Conservation (phyloP, 2,113 vertebrate species). For the Genyomyrus donnyi region DNA sequence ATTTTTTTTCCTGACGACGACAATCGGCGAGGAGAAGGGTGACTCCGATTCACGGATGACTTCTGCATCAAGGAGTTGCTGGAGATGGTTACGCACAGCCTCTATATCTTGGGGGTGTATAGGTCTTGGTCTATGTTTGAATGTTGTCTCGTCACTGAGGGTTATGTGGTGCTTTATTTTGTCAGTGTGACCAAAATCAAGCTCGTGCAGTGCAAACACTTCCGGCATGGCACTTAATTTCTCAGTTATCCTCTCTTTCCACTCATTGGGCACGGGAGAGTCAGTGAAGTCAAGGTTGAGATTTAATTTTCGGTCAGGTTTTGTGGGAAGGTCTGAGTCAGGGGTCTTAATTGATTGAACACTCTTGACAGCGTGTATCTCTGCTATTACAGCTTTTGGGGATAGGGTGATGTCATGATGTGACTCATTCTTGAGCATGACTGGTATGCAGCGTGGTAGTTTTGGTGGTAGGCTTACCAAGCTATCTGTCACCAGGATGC, state of each 20-base stretch:
- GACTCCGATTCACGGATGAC: too few species aligned
- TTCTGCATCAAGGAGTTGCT: background rate
- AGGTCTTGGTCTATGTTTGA: slow-evolving; percentile 19
- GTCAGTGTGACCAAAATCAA: slow-evolving; percentile 6
- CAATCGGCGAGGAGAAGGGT: too few species aligned
- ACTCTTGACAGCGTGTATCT: background rate
- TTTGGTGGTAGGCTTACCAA: background rate
- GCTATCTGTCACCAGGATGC: background rate
- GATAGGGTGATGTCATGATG: slow-evolving; percentile 3
- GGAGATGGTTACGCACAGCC: slow-evolving; percentile 8
- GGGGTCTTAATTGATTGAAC: background rate
- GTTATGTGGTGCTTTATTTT: slow-evolving; percentile 24
- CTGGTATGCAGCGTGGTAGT: background rate
- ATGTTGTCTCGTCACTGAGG: slow-evolving; percentile 12
- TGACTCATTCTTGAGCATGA: slow-evolving; percentile 3
- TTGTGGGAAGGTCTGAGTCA: background rate
- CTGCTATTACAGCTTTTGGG: background rate
- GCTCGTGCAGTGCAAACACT: slow-evolving; percentile 18
- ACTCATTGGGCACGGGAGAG: background rate
- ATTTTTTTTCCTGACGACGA: too few species aligned
- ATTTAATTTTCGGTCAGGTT: slow-evolving; percentile 14
- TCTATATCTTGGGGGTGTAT: slow-evolving; percentile 22
- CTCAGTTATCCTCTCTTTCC: slow-evolving; percentile 14
- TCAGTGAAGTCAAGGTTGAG: slow-evolving; percentile 15
- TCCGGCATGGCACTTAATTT: slow-evolving; percentile 9